Evolutionary conservation across 2,113 vertebrate genomes (phyloP), one percentile per base, ranked within the genome.

Genomic region (Tylochromis polylepis): DNA sequence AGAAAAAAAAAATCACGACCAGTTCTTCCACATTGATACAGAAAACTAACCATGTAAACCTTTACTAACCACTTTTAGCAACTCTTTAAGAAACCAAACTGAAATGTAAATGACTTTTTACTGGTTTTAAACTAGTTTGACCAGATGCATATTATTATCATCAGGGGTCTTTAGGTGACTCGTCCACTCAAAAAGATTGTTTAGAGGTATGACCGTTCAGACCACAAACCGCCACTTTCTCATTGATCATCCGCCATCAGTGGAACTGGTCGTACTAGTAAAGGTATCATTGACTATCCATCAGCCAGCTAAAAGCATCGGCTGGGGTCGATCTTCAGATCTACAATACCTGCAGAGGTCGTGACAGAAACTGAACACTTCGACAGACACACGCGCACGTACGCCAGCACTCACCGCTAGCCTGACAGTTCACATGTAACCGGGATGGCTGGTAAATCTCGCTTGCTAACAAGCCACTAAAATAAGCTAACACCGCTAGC

Each of bases 401-500:
- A 49, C 41, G 24, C 22, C 41, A 11, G 24, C 67, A 49, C 41
- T 5, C 67, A 75, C 41, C 1, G 57, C 84, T 79, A 82, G 84
- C 43, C 14, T 46, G 29, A 53, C 78, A 82, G 51, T 62, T 82
- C 59, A 58, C 87, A 77, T 36, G 59, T 11, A 62, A 58, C 58
- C 16, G 3, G 29, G 53, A 67, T 53, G 75, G 38, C 29, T 57
- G 55, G 59, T 79, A 90, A 84, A 89, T 89, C 86, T 85, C 34
- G 55, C 46, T 84, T 31, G 88, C 92, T 91, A 85, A 82, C 88
- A 59, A 88, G 85, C 90, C 49, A 24, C 55, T 31, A 18, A 67
- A 51, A 34, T 41, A 56, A 86, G 92, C 92, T 94, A 94, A 27
- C 84, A 16, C 43, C 14, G 83, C 55, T 93, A 93, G 85, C 87